These are phyloP conservation scores for Melinopterus prodromus DNA, from an alignment of 2,888 invertebrate genomes.

Conservation along the genomic window DNA sequence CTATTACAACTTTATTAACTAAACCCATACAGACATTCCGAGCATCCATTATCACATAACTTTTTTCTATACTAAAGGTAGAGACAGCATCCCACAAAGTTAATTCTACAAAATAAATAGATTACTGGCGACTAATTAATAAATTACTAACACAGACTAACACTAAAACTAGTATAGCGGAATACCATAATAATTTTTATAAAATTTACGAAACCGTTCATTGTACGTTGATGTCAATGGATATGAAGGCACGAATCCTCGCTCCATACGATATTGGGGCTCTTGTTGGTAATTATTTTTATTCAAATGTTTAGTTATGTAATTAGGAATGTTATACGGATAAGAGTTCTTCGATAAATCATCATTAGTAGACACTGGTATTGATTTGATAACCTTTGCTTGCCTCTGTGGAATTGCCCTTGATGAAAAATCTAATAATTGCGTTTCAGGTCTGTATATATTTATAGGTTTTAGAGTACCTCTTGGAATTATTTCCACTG, in stretches of 20 bases:
- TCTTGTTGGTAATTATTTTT: conserved; percentile 21
- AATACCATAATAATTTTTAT: conserved; percentile 25
- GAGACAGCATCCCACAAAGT: not conserved
- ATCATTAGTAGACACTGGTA: not conserved
- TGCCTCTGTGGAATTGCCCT: conserved; percentile 23
- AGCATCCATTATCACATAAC: not conserved
- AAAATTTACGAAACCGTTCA: conserved; percentile 12
- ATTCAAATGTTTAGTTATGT: conserved; percentile 29
- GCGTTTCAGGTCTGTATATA: conserved; percentile 29
- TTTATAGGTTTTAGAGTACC: conserved; percentile 31
- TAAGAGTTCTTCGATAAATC: conserved; percentile 17
- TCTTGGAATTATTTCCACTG: conserved; percentile 33
- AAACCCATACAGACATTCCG: not conserved
- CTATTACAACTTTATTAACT: not conserved
- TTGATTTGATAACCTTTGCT: not conserved
- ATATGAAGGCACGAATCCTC: conserved; percentile 16
- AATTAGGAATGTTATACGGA: conserved; percentile 34
- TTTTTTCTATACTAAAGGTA: not conserved
- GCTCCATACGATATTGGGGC: conserved; percentile 15
- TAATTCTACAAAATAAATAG: not conserved
- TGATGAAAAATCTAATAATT: conserved; percentile 32
- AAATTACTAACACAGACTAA: not conserved
- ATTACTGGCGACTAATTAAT: not conserved
- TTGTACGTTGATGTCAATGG: not conserved
- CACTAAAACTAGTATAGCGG: conserved; percentile 8